These are phyloP conservation scores for Stegastes partitus DNA, from an alignment of 2,113 vertebrate species.

Conservation along the genomic window DNA sequence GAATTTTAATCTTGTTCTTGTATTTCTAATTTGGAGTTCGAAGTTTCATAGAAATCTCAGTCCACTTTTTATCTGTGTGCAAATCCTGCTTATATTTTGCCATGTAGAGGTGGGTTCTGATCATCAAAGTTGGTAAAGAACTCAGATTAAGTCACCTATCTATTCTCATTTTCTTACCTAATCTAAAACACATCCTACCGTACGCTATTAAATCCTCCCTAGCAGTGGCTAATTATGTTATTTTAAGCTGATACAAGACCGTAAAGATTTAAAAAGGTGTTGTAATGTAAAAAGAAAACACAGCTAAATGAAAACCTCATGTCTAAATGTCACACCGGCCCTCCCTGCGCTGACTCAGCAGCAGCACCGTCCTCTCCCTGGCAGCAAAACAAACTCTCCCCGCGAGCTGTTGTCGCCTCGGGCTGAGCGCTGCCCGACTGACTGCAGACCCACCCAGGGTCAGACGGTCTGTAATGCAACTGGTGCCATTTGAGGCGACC, in stretches of 20 bases:
- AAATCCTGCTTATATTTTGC: too few relatives aligned
- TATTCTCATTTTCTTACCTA: too few relatives aligned
- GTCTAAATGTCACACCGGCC: not conserved
- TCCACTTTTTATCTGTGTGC: not conserved
- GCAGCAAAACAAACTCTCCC: conserved; percentile 42
- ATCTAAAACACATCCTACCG: too few relatives aligned
- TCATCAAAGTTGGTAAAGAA: too few relatives aligned
- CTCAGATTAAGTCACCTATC: too few relatives aligned
- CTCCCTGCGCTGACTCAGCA: conserved; percentile 55
- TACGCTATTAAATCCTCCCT: not conserved
- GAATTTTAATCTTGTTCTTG: not conserved
- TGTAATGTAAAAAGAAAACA: conserved; percentile 5
- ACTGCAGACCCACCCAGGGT: conserved; percentile 25
- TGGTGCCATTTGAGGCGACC: not conserved
- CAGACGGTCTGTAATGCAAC: conserved; percentile 1
- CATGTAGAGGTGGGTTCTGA: too few relatives aligned
- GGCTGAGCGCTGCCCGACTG: conserved; percentile 18
- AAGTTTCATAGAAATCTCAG: not conserved
- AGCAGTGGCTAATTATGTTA: not conserved
- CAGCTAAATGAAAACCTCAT: conserved; percentile 8
- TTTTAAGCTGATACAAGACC: not conserved
- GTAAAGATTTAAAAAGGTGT: not conserved
- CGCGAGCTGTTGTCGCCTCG: conserved; percentile 12
- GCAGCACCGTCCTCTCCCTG: conserved; percentile 19
- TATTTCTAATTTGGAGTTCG: not conserved